phyloP scores from a whole-genome alignment of 2,888 invertebrate species.

The Opisthograptis luteolata region DNA sequence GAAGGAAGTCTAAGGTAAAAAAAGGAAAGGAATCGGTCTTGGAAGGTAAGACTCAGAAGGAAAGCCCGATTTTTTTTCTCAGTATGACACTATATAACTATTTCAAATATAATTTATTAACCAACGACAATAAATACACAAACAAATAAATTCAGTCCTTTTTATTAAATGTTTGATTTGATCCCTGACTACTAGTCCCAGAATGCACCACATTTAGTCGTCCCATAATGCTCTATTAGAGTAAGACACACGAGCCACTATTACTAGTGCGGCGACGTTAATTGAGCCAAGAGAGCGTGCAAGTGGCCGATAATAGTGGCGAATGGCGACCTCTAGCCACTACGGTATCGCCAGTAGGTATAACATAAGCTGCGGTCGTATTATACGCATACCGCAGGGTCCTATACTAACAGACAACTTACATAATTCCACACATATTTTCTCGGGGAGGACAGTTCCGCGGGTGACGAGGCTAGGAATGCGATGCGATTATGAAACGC shows the following conservation, averaged over 20 bases:
- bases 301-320: conserved; percentile 19
- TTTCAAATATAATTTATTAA: too few species aligned
- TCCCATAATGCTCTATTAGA: background rate
- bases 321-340: conserved; percentile 8
- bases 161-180: too few species aligned
- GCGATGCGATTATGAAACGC: conserved; percentile 81
- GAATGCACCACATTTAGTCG: too few species aligned
- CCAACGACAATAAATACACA: too few species aligned
- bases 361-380: conserved; percentile 20
- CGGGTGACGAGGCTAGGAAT: conserved; percentile 78
- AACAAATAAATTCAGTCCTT: too few species aligned
- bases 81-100: too few species aligned
- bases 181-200: too few species aligned
- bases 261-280: background rate
- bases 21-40: too few species aligned
- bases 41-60: too few species aligned
- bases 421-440: conserved; percentile 54
- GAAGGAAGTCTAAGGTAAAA: too few species aligned
- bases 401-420: conserved; percentile 2
- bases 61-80: too few species aligned
- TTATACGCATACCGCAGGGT: background rate
- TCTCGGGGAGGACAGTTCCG: conserved; percentile 65
- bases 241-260: background rate
- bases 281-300: conserved; percentile 17
- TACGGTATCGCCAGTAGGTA: conserved; percentile 12